phyloP scores from a whole-genome alignment of 2,113 vertebrate species.

The Gracilinanus agilis region DNA sequence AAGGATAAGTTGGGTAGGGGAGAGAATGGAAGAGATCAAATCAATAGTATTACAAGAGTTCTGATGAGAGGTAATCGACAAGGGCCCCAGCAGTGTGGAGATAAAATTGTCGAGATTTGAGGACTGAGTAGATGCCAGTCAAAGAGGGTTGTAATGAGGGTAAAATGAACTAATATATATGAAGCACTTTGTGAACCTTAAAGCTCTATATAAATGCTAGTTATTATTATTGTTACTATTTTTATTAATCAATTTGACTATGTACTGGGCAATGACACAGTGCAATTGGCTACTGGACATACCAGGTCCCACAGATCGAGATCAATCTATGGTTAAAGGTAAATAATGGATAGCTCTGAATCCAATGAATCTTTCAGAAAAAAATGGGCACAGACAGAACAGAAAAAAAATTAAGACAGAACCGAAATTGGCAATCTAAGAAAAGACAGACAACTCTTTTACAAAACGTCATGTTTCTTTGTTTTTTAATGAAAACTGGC shows the following conservation, averaged over 20 bases:
- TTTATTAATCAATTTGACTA: background rate
- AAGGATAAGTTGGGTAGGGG: background rate
- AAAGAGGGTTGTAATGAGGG: background rate
- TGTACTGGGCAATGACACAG: background rate
- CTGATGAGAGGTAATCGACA: background rate
- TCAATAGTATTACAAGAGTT: background rate
- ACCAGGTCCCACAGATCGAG: background rate
- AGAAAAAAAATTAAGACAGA: slow-evolving; percentile 21
- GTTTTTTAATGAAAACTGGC: slow-evolving; percentile 20
- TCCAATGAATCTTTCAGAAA: slow-evolving; percentile 7
- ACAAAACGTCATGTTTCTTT: background rate
- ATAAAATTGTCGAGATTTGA: background rate
- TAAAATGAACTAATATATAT: background rate
- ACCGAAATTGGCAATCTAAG: background rate
- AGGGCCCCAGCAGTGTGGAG: background rate
- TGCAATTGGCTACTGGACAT: background rate
- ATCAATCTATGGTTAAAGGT: slow-evolving; percentile 22
- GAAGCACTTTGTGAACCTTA: background rate
- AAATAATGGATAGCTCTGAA: background rate
- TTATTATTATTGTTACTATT: background rate
- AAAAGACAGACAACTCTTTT: background rate
- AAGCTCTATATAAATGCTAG: background rate
- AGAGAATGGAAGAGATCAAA: background rate
- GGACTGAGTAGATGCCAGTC: background rate
- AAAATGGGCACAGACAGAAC: background rate